phyloP scores from a whole-genome alignment of 2,888 invertebrate species.

The Drosophila austrosaltans region DNA sequence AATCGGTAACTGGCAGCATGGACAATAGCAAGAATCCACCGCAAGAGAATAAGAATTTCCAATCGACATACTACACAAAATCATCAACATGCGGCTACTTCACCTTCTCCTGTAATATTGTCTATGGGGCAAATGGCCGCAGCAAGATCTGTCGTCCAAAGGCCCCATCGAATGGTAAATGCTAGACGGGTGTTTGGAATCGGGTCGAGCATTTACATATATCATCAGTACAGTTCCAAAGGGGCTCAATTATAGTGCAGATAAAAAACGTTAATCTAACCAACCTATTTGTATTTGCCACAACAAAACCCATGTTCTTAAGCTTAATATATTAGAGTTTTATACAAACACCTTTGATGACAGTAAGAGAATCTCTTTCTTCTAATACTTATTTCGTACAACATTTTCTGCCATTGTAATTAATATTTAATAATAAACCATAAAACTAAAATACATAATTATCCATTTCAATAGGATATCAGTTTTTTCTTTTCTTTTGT shows the following conservation, averaged over 20 bases:
- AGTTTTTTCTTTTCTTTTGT: too few relatives aligned
- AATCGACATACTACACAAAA: constrained; percentile 92
- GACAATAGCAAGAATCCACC: constrained; percentile 86
- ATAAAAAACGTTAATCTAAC: constrained; percentile 25
- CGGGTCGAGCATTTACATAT: constrained; percentile 8
- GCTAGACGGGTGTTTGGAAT: constrained; percentile 61
- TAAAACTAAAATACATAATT: constrained; percentile 10
- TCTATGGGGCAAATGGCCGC: constrained; percentile 89
- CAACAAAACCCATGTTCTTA: constrained; percentile 39
- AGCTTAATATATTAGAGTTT: constrained; percentile 53
- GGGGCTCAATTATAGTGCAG: constrained; percentile 60
- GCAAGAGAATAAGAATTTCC: constrained; percentile 88
- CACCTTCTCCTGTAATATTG: constrained; percentile 92
- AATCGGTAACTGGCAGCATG: constrained; percentile 90
- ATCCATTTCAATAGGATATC: constrained; percentile 3
- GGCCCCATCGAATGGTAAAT: constrained; percentile 89
- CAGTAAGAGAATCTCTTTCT: constrained; percentile 29
- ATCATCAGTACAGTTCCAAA: constrained; percentile 37
- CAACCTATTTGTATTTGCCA: constrained; percentile 56
- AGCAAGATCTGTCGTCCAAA: constrained; percentile 93
- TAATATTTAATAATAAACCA: constrained; percentile 69
- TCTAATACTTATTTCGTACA: constrained; percentile 40
- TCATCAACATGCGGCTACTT: constrained; percentile 94
- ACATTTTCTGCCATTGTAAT: constrained; percentile 57
- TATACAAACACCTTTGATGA: constrained; percentile 10